These are phyloP conservation scores for Sipha maydis DNA, from an alignment of 2,888 invertebrate species.

Conservation along the genomic window DNA sequence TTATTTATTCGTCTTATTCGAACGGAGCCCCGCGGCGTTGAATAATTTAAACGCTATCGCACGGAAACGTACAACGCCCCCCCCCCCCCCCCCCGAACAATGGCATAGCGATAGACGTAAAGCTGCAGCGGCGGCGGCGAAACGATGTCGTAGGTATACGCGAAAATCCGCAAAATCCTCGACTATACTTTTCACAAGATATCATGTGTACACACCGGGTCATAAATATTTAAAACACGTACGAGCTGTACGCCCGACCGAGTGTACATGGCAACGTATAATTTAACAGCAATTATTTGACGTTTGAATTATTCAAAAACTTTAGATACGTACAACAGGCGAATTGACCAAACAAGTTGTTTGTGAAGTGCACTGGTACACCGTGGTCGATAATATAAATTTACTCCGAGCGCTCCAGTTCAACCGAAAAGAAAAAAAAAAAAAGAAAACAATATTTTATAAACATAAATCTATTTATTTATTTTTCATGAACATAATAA, in stretches of 20 bases:
- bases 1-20: constrained; percentile 41
- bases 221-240: background rate
- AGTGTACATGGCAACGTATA: background rate
- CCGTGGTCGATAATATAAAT: too few species aligned
- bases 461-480: too few species aligned
- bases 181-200: background rate
- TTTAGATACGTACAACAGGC: background rate
- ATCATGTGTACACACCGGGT: background rate
- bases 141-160: background rate
- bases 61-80: background rate
- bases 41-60: constrained; percentile 38
- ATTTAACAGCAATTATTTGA: background rate
- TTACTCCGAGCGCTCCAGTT: too few species aligned
- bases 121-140: background rate
- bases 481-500: too few species aligned
- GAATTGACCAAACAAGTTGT: too few species aligned
- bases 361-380: too few species aligned
- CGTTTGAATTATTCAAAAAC: background rate
- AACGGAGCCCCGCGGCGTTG: background rate
- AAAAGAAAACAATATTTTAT: too few species aligned
- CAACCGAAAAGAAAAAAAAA: too few species aligned
- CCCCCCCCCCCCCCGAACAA: background rate
- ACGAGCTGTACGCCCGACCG: background rate
- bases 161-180: background rate
- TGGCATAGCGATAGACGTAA: background rate